These are phyloP conservation scores for Apis mellifera DNA, from an alignment of 1,140 invertebrate genomes.

Conservation along the genomic window Amel_HAv3.1 CM009935.2:7859001-7859500, in stretches of 20 bases:
- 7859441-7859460: conserved; percentile 61
- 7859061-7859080: neutral
- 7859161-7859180: no score
- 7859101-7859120: neutral
- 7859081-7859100: neutral
- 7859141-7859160: no score
- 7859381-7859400: conserved; percentile 10
- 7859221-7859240: no score
- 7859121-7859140: no score
- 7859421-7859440: conserved; percentile 46
- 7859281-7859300: neutral
- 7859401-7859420: neutral
- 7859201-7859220: neutral
- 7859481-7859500: conserved; percentile 56
- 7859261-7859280: no score
- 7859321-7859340: neutral
- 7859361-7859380: neutral
- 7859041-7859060: neutral
- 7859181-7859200: neutral
- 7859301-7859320: neutral
- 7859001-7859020: conserved; percentile 1
- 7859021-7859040: neutral
- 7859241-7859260: neutral
- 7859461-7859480: conserved; percentile 63
- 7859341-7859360: neutral